These are phyloP conservation scores for Gonatopus flavifemur DNA, from an alignment of 1,140 invertebrate species.

Conservation along the genomic window DNA sequence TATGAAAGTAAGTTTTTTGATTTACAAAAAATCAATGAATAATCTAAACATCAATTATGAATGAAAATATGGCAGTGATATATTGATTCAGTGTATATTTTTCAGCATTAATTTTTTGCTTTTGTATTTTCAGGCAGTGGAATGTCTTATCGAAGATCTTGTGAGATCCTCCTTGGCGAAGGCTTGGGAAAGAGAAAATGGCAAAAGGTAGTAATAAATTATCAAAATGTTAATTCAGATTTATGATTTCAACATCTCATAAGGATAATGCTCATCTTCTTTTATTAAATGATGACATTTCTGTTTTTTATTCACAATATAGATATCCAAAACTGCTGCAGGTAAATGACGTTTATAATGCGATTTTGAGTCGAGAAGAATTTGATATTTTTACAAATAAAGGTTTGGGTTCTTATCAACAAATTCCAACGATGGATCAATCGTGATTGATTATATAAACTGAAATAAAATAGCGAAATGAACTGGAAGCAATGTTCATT, in stretches of 20 bases:
- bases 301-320: slow-evolving; percentile 25
- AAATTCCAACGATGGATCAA: slow-evolving; percentile 4
- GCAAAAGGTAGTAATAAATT: slow-evolving; percentile 23
- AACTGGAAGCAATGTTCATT: too few relatives aligned
- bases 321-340: slow-evolving; percentile 30
- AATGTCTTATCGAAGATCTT: slow-evolving; percentile 48
- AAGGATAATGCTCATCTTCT: too few relatives aligned
- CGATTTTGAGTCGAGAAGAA: slow-evolving; percentile 43
- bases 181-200: slow-evolving; percentile 39
- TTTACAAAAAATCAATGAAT: neutral
- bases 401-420: slow-evolving; percentile 39
- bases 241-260: neutral
- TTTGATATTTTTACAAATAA: slow-evolving; percentile 53
- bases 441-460: too few relatives aligned
- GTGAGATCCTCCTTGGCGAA: slow-evolving; percentile 41
- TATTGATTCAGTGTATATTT: too few relatives aligned
- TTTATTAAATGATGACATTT: neutral
- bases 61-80: too few relatives aligned
- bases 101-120: neutral
- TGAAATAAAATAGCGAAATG: too few relatives aligned
- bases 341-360: slow-evolving; percentile 42
- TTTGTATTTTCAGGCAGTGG: slow-evolving; percentile 34
- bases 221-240: neutral
- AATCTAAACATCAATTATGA: neutral
- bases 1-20: slow-evolving; percentile 31